Evolutionary conservation across 2,888 invertebrate species (phyloP).

Genomic region (Pyrochroa serraticornis): DNA sequence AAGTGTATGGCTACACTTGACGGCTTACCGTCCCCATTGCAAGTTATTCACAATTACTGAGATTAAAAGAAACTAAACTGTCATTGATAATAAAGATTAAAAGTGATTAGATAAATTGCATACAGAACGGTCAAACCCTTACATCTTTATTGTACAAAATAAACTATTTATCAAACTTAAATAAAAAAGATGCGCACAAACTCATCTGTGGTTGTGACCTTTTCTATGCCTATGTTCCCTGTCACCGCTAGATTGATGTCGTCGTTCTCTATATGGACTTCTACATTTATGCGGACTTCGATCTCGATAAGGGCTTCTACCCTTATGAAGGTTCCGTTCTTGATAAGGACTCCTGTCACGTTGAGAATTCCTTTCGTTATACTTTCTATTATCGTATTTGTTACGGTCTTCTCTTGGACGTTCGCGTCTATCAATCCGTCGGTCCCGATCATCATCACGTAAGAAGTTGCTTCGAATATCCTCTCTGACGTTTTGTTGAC

Average conservation of each 20-base stretch:
- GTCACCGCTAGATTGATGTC: constrained; percentile 1
- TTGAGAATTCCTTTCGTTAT: constrained; percentile 16
- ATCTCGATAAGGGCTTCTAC: constrained; percentile 7
- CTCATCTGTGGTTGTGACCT: constrained; percentile 16
- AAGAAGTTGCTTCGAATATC: constrained; percentile 48
- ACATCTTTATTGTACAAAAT: no score
- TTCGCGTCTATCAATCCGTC: constrained; percentile 39
- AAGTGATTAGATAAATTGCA: no score
- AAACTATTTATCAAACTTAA: no score
- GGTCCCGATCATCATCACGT: constrained; percentile 48
- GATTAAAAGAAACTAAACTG: no score
- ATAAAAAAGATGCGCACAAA: no score
- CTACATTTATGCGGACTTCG: constrained; percentile 1
- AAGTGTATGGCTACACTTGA: no score
- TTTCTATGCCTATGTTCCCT: constrained; percentile 18
- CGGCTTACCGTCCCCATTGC: no score
- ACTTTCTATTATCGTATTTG: constrained; percentile 5
- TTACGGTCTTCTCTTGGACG: constrained; percentile 42
- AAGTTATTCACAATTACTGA: no score
- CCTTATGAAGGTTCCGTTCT: constrained; percentile 18
- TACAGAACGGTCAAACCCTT: no score
- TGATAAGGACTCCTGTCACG: constrained; percentile 50
- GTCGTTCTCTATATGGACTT: constrained; percentile 24
- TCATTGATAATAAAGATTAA: no score
- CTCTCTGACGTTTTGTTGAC: constrained; percentile 42